Conservation (phyloP, 2,888 invertebrate genomes). For the Drosophila kanekoi region DNA sequence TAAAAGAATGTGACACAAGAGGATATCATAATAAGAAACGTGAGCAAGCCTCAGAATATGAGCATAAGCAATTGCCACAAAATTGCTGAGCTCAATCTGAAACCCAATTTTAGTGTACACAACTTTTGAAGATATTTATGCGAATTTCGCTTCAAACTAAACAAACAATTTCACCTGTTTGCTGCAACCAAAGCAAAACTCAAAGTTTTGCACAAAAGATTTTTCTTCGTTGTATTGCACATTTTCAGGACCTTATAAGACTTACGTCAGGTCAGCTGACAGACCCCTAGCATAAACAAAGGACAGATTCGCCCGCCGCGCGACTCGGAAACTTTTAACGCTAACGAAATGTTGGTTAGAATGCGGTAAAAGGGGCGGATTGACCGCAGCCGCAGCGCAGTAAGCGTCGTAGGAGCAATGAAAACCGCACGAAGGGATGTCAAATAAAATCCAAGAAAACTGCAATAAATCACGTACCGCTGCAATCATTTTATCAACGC, state of each 20-base stretch:
- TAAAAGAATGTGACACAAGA: too few relatives aligned
- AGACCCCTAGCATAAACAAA: constrained; percentile 10
- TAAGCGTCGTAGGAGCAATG: constrained; percentile 23
- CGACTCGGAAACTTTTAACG: constrained; percentile 8
- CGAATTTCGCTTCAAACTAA: too few relatives aligned
- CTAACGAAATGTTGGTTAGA: constrained; percentile 18
- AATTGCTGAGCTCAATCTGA: too few relatives aligned
- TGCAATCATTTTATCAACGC: constrained; percentile 61
- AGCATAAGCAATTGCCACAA: too few relatives aligned
- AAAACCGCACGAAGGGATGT: constrained; percentile 68
- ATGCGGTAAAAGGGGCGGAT: constrained; percentile 3
- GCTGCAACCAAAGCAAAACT: too few relatives aligned
- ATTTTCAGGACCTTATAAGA: constrained; percentile 27
- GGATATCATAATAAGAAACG: too few relatives aligned
- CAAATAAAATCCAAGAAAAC: constrained; percentile 76
- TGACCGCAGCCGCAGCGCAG: constrained; percentile 17
- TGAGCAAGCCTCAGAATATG: too few relatives aligned
- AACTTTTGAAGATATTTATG: not conserved
- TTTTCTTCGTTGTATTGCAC: constrained; percentile 30
- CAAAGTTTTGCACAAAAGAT: constrained; percentile 8
- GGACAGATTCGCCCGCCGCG: not conserved
- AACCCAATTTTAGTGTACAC: too few relatives aligned
- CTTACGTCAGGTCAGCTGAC: constrained; percentile 36
- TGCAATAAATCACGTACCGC: constrained; percentile 77
- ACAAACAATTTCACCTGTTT: too few relatives aligned